A percentile compares a stretch with the other conserved stretches of the same genome.
Conservation (phyloP, 1,140 invertebrate species). For the Oncopodura yosiiana region DNA sequence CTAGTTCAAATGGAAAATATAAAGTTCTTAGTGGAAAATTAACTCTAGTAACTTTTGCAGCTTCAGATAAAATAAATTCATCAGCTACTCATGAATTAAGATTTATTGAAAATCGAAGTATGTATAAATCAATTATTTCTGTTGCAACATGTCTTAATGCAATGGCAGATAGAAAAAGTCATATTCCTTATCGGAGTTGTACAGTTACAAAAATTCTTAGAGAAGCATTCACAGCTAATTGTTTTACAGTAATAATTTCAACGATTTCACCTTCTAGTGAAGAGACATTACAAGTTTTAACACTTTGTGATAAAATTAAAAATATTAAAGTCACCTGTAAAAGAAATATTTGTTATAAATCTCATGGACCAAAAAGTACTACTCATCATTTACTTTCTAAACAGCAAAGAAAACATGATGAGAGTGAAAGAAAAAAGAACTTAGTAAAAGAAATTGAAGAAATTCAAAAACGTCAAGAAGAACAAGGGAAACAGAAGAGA, state of each 20-base stretch:
- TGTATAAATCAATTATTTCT: slow-evolving; percentile 83
- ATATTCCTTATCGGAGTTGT: slow-evolving; percentile 86
- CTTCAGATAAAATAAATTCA: slow-evolving; percentile 74
- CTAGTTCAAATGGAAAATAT: slow-evolving; percentile 1
- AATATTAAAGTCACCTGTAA: too few species aligned
- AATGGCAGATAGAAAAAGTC: slow-evolving; percentile 63
- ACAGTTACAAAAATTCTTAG: slow-evolving; percentile 90
- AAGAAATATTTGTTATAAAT: too few species aligned
- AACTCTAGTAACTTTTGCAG: slow-evolving; percentile 89
- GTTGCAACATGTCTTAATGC: slow-evolving; percentile 90
- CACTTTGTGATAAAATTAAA: too few species aligned
- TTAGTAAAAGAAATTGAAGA: too few species aligned
- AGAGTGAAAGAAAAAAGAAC: too few species aligned
- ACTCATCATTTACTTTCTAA: too few species aligned
- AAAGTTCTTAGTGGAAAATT: slow-evolving; percentile 59
- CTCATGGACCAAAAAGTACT: too few species aligned
- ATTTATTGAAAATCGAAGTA: slow-evolving; percentile 89
- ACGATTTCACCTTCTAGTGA: slow-evolving; percentile 73
- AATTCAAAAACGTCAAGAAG: too few species aligned
- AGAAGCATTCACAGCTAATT: slow-evolving; percentile 90
- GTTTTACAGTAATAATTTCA: slow-evolving; percentile 94
- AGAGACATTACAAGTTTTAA: too few species aligned
- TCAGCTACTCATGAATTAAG: slow-evolving; percentile 60
- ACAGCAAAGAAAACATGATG: too few species aligned
- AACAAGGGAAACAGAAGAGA: too few species aligned